A percentile compares a stretch with the other conserved stretches of the same genome.
Evolutionary conservation across 2,113 vertebrate species (phyloP).

Genomic region (Chaenocephalus aceratus): DNA sequence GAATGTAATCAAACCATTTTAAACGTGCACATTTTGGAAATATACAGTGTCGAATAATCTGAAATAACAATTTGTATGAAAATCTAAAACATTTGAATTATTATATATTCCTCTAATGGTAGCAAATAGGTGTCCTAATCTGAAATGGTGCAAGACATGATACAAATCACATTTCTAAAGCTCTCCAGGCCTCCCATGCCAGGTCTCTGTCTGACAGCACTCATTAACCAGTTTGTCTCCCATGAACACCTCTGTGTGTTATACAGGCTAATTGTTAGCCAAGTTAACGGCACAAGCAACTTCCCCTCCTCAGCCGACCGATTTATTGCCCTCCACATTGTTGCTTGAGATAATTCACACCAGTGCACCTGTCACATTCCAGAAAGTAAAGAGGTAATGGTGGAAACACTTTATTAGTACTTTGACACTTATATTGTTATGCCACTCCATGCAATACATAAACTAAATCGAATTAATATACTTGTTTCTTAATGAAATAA

Average conservation of each 20-base stretch:
- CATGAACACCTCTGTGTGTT: conserved; percentile 88
- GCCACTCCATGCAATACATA: conserved; percentile 8
- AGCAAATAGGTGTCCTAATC: not conserved
- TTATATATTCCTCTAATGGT: not conserved
- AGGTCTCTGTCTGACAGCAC: conserved; percentile 76
- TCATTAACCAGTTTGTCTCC: conserved; percentile 93
- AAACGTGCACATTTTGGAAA: not conserved
- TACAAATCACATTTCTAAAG: conserved; percentile 30
- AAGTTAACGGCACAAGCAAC: conserved; percentile 69
- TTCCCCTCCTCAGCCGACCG: conserved; percentile 33
- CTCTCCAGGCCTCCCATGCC: conserved; percentile 42
- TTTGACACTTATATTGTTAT: conserved; percentile 33
- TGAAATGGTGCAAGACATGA: not conserved
- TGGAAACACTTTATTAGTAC: conserved; percentile 25
- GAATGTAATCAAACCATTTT: not conserved
- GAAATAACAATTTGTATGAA: not conserved
- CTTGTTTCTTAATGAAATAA: not conserved
- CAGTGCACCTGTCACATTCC: conserved; percentile 51
- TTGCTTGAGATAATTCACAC: conserved; percentile 47
- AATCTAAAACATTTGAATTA: not conserved
- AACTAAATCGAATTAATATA: not conserved
- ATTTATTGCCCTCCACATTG: conserved; percentile 47
- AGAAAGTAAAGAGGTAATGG: conserved; percentile 27
- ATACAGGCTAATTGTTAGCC: conserved; percentile 87
- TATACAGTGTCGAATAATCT: not conserved